Percentiles rank a stretch among this genome's conserved stretches.
Evolutionary conservation across 1,140 invertebrate species (phyloP).

Genomic region (Drosophila sp.): DNA sequence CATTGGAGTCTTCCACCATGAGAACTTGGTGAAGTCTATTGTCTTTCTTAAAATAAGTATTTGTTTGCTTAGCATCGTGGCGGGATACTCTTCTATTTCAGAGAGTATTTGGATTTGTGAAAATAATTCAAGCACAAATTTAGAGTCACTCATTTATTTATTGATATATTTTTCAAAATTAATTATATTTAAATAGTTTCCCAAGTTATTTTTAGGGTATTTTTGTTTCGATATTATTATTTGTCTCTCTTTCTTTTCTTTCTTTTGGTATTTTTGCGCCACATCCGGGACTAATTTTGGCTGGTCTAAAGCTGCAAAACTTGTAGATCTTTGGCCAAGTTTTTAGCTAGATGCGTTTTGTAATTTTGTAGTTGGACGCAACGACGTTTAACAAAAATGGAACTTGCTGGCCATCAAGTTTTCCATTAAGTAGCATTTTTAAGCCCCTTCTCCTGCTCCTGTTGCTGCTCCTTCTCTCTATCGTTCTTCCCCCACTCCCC

Average conservation of each 20-base stretch:
- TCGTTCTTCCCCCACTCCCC: not conserved
- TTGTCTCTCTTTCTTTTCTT: conserved; percentile 26
- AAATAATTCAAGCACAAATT: not conserved
- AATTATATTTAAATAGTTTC: not conserved
- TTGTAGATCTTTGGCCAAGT: conserved; percentile 55
- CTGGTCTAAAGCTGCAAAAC: conserved; percentile 39
- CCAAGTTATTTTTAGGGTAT: not conserved
- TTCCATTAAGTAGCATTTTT: conserved; percentile 64
- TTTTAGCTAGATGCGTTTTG: conserved; percentile 36
- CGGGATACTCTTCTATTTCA: not conserved
- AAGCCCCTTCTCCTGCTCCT: not conserved
- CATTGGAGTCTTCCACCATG: not conserved
- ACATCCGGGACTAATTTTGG: conserved; percentile 78
- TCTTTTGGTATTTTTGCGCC: conserved; percentile 57
- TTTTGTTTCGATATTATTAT: not conserved
- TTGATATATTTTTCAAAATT: not conserved
- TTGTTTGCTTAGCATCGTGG: conserved; percentile 55
- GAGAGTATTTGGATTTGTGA: not conserved
- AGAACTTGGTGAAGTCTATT: conserved; percentile 8
- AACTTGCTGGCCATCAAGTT: conserved; percentile 65
- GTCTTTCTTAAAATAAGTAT: conserved; percentile 64
- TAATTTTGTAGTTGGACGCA: conserved; percentile 55
- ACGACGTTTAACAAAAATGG: conserved; percentile 65
- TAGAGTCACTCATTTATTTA: not conserved
- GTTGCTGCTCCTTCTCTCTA: not conserved